These are phyloP conservation scores for Nanorana parkeri DNA, from an alignment of 2,113 vertebrate genomes.

Conservation along the genomic window DNA sequence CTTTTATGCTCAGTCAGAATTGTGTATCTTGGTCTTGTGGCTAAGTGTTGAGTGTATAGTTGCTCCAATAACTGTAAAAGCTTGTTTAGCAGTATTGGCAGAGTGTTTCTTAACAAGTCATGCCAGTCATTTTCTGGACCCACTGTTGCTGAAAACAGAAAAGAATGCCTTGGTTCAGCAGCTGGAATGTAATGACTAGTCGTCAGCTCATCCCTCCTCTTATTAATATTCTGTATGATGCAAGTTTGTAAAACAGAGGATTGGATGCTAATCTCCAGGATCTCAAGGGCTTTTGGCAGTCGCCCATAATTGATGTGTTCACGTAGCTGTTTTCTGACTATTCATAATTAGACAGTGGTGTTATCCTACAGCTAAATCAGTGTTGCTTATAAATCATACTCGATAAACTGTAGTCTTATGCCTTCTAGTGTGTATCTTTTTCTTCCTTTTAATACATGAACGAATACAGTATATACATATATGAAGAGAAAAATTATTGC, in stretches of 20 bases:
- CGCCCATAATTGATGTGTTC: conserved; percentile 84
- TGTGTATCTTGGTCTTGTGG: background rate
- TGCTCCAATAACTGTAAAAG: background rate
- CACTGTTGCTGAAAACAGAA: background rate
- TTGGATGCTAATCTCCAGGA: conserved; percentile 83
- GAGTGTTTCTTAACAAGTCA: background rate
- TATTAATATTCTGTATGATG: conserved; percentile 86
- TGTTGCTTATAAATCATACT: conserved; percentile 80
- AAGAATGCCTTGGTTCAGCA: conserved; percentile 71
- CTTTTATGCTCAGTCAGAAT: background rate
- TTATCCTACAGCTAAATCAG: conserved; percentile 79
- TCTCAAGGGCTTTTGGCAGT: conserved; percentile 84
- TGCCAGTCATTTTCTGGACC: background rate
- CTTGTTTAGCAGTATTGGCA: background rate
- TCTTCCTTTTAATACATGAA: conserved; percentile 29
- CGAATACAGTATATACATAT: background rate
- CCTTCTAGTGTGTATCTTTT: conserved; percentile 66
- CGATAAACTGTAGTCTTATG: conserved; percentile 76
- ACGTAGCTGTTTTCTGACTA: conserved; percentile 81
- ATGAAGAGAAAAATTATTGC: conserved; percentile 54
- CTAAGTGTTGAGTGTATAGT: background rate
- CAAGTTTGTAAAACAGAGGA: conserved; percentile 83
- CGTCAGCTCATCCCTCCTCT: conserved; percentile 75
- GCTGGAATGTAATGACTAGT: conserved; percentile 75
- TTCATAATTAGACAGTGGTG: conserved; percentile 80